These are phyloP conservation scores for Choristoneura rosaceana DNA, from an alignment of 2,888 invertebrate genomes.

Conservation along the genomic window DNA sequence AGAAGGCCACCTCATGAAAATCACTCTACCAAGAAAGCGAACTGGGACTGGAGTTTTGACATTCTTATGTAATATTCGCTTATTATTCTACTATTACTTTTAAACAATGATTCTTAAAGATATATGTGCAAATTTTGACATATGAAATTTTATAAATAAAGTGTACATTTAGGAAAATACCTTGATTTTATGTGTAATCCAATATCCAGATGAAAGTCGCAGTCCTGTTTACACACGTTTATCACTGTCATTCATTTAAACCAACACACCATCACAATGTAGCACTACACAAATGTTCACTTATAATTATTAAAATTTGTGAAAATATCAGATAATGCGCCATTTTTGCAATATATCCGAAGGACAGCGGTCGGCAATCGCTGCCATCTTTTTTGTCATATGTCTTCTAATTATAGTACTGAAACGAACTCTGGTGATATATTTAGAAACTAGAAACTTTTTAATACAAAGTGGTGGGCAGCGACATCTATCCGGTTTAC, in stretches of 20 bases:
- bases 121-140: background rate
- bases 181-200: slow-evolving; percentile 84
- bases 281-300: slow-evolving; percentile 83
- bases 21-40: slow-evolving; percentile 33
- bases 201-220: slow-evolving; percentile 82
- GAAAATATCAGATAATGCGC: slow-evolving; percentile 84
- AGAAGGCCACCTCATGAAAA: slow-evolving; percentile 44
- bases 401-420: slow-evolving; percentile 85
- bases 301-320: slow-evolving; percentile 77
- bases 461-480: slow-evolving; percentile 50
- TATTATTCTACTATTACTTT: slow-evolving; percentile 45
- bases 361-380: slow-evolving; percentile 82
- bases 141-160: slow-evolving; percentile 11
- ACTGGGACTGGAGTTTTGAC: slow-evolving; percentile 39
- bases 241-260: slow-evolving; percentile 80
- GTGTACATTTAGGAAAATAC: slow-evolving; percentile 65
- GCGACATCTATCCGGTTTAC: slow-evolving; percentile 60
- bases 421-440: slow-evolving; percentile 85
- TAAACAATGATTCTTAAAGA: background rate
- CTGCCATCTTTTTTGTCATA: slow-evolving; percentile 86
- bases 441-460: slow-evolving; percentile 77
- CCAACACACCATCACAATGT: slow-evolving; percentile 80
- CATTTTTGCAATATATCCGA: slow-evolving; percentile 83
- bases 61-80: slow-evolving; percentile 78
- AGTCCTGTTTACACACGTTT: slow-evolving; percentile 79